Evolutionary conservation across 2,888 invertebrate species (phyloP), one percentile per base, ranked within the genome.

Genomic region (Uloborus plumipes): DNA sequence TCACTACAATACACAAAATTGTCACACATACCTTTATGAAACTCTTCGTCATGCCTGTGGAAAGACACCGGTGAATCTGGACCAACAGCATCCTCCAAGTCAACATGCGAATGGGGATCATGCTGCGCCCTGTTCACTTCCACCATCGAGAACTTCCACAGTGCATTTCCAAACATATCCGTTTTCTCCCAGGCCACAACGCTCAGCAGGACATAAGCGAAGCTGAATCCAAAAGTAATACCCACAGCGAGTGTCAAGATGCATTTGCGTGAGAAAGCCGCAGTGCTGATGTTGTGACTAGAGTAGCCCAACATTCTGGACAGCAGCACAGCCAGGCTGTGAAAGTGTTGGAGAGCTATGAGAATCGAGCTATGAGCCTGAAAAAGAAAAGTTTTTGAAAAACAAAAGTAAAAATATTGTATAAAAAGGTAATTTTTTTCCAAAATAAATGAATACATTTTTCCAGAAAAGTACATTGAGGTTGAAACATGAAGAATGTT

Each of bases 201-300:
- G 74, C 78, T 92, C 88, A 93, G 91, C 86, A 93, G 90, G 86
- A 94, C 91, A 89, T 94, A 94, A 84, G 94, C 94, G 87, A 93
- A 92, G 88, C 93, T 92, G 90, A 94, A 94, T 87, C 94, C 94
- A 87, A 93, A 93, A 7, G 93, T 91, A 87, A 94, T 92, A 86
- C 94, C 94, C 87, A 92, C 91, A 87, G 92, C 91, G 87, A 94
- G 91, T 84, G 94, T 93, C 88, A 93, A 89, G 87, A 94, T 90
- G 89, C 93, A 93, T 86, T 93, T 92, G 2, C 80, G 62, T n/a
- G 80, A 81, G 62, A 81, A 81, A 20, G 74, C 80, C 55, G 49
- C 70, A 70, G 70, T 69, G 26, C 80, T 50, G 26, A 61, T 58
- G 67, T 26, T 47, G n/a, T 64, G 61, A 66, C 61, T 62, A 15